Conservation (phyloP, 1,140 invertebrate genomes). For the Gryllus bimaculatus region DNA sequence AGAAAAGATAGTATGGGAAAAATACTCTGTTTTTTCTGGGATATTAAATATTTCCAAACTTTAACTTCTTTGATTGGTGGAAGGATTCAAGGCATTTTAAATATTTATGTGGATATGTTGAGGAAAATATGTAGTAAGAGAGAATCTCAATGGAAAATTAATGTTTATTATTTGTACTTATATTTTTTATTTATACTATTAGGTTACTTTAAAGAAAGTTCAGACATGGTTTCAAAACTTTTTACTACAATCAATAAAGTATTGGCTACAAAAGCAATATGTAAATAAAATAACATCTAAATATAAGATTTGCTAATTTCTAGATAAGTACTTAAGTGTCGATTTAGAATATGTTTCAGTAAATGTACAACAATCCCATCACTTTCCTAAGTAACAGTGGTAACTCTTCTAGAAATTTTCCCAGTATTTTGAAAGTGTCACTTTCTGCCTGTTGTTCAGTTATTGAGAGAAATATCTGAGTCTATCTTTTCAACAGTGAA, state of each 20-base stretch:
- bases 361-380: background rate
- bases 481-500: too few relatives aligned
- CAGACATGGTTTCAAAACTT: constrained; percentile 1
- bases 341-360: constrained; percentile 5
- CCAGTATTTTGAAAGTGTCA: background rate
- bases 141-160: background rate
- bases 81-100: too few relatives aligned
- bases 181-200: constrained; percentile 2
- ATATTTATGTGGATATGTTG: too few relatives aligned
- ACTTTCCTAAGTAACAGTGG: background rate
- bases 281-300: constrained; percentile 6
- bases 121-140: too few relatives aligned
- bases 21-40: too few relatives aligned
- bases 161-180: background rate
- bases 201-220: background rate
- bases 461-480: background rate
- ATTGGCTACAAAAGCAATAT: background rate
- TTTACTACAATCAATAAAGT: background rate
- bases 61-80: too few relatives aligned
- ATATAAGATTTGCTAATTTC: background rate
- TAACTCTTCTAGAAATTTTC: background rate
- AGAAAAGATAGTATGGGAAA: too few relatives aligned
- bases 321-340: background rate
- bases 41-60: too few relatives aligned
- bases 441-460: background rate